A percentile compares a stretch with the other conserved stretches of the same genome.
phyloP scores from a whole-genome alignment of 2,113 vertebrate genomes.

The Lasiurus cinereus region DNA sequence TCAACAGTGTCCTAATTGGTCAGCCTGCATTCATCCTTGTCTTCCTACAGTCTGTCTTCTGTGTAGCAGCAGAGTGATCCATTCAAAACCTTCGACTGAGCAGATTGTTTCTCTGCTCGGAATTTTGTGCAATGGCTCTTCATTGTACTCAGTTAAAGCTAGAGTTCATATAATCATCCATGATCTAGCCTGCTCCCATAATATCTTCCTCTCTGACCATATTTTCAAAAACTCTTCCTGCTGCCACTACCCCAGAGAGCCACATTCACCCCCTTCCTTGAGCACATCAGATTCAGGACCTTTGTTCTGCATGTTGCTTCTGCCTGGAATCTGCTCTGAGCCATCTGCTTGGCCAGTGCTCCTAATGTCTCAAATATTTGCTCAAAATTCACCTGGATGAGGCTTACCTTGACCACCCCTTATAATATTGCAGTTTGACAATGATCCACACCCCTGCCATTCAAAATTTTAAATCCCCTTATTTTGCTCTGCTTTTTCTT shows the following conservation, averaged over 20 bases:
- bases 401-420: neutral
- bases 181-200: neutral
- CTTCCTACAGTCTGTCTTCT: neutral
- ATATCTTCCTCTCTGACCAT: neutral
- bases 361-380: neutral
- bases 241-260: neutral
- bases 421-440: neutral
- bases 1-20: neutral
- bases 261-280: neutral
- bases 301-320: neutral
- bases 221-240: neutral
- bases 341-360: neutral
- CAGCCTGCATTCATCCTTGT: neutral
- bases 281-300: neutral
- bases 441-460: neutral
- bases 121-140: neutral
- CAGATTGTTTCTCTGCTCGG: neutral
- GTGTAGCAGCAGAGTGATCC: neutral
- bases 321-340: neutral
- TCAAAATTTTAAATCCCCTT: neutral
- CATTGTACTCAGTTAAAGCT: neutral
- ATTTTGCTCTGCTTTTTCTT: conserved; percentile 22
- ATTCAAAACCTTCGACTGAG: neutral
- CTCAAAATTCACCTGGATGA: neutral
- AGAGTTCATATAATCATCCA: neutral